Conservation (phyloP, 1,140 invertebrate genomes). For the Saccostrea glomerata region DNA sequence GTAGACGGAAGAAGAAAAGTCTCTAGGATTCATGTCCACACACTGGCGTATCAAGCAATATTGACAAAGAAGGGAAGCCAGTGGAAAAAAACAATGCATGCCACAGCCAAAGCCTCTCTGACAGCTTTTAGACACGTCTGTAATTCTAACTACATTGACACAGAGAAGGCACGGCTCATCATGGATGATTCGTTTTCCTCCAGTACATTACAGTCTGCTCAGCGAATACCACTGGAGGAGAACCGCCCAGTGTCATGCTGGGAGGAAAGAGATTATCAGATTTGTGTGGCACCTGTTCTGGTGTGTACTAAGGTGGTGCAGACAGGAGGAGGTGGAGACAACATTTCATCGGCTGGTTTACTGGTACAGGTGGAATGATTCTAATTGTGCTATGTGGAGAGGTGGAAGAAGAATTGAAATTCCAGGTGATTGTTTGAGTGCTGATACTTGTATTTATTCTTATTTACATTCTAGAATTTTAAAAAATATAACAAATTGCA, state of each 20-base stretch:
- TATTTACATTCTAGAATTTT: no score
- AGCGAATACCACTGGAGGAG: conserved; percentile 67
- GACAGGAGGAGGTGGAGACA: conserved; percentile 93
- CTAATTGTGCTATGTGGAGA: background rate
- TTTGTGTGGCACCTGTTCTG: conserved; percentile 91
- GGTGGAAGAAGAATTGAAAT: no score
- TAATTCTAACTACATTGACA: conserved; percentile 86
- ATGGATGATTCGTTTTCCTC: conserved; percentile 93
- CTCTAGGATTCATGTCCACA: conserved; percentile 91
- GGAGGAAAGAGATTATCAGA: conserved; percentile 86
- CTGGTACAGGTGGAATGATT: conserved; percentile 76
- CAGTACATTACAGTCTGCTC: conserved; percentile 71
- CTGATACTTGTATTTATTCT: no score
- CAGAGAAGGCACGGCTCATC: conserved; percentile 86
- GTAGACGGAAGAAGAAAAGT: conserved; percentile 81
- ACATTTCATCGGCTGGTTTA: conserved; percentile 91
- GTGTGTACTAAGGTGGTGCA: conserved; percentile 90
- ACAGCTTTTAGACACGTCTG: conserved; percentile 93
- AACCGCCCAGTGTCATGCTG: conserved; percentile 88
- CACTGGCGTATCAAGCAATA: conserved; percentile 92
- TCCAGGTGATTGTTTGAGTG: no score
- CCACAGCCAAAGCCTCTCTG: conserved; percentile 90
- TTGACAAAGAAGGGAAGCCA: conserved; percentile 82
- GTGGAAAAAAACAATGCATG: conserved; percentile 86
- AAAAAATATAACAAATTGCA: no score